Evolutionary conservation across 2,888 invertebrate species (phyloP).

Genomic region (Drosophila austrosaltans): DNA sequence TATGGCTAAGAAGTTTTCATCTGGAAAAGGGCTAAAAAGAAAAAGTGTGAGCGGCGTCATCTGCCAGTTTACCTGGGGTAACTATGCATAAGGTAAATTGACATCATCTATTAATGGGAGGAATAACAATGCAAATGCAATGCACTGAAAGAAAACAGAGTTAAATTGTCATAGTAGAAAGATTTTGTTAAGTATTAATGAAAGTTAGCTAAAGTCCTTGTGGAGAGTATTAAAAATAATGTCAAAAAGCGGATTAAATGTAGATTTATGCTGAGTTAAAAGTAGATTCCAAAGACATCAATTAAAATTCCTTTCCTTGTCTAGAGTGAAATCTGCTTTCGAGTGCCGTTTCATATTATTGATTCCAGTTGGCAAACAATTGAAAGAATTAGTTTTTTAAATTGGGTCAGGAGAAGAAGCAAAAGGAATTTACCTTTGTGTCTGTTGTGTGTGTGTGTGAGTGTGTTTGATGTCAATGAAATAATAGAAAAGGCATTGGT

Average conservation of each 20-base stretch:
- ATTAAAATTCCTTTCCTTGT: too few species aligned
- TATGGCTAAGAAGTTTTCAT: constrained; percentile 52
- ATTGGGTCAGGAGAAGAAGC: not conserved
- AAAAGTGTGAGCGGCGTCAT: constrained; percentile 20
- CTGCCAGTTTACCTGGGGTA: constrained; percentile 13
- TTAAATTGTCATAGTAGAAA: too few species aligned
- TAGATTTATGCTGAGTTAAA: not conserved
- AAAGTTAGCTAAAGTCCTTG: too few species aligned
- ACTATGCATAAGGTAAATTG: constrained; percentile 19
- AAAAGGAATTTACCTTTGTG: not conserved
- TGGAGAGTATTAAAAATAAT: not conserved
- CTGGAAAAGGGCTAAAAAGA: not conserved
- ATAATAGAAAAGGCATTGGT: not conserved
- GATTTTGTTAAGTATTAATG: too few species aligned
- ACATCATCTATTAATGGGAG: constrained; percentile 11
- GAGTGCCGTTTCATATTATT: not conserved
- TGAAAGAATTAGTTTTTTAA: not conserved
- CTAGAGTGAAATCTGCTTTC: too few species aligned
- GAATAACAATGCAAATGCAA: not conserved
- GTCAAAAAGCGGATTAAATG: not conserved
- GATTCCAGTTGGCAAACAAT: not conserved
- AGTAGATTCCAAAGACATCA: too few species aligned
- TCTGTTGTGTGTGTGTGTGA: not conserved
- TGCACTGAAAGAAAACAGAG: not conserved
- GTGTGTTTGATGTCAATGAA: not conserved